These are phyloP conservation scores for Leucophenga varia DNA, from an alignment of 1,140 invertebrate species.

Conservation along the genomic window DNA sequence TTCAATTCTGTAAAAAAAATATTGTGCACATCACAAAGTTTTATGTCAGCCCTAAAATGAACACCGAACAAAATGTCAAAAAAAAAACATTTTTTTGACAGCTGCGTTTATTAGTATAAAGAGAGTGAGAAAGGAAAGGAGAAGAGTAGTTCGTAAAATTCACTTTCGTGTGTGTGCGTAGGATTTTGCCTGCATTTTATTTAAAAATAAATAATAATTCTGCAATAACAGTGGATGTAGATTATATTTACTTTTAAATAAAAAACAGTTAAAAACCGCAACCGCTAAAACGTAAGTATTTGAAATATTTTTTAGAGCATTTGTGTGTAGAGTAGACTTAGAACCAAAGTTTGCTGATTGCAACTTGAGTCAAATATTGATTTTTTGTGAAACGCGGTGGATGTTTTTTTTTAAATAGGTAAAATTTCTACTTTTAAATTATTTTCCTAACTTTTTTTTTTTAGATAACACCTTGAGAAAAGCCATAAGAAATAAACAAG, in stretches of 20 bases:
- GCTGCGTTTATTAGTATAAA: no score
- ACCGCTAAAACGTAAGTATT: conserved; percentile 26
- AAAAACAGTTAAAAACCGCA: conserved; percentile 51
- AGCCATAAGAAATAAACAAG: conserved; percentile 8
- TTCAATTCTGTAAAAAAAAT: no score
- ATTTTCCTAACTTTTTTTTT: neutral
- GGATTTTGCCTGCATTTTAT: conserved; percentile 56
- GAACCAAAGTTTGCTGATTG: neutral
- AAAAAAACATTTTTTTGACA: no score
- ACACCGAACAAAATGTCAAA: no score
- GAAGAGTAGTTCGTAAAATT: no score
- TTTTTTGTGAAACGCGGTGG: conserved; percentile 9
- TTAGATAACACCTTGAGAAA: conserved; percentile 21
- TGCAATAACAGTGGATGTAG: conserved; percentile 37
- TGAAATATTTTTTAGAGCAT: neutral
- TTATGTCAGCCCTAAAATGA: no score
- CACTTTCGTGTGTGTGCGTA: conserved; percentile 40
- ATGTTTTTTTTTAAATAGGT: conserved; percentile 2
- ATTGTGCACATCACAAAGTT: no score
- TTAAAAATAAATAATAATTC: conserved; percentile 56
- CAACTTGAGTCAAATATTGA: conserved; percentile 7
- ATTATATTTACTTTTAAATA: conserved; percentile 55
- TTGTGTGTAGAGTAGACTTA: neutral
- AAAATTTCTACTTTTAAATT: no score
- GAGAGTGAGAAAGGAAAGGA: no score